Evolutionary conservation across 2,797 vertebrate species (phyloP), one percentile per base, ranked within the genome.

Genomic region (Chaunax sp.): DNA sequence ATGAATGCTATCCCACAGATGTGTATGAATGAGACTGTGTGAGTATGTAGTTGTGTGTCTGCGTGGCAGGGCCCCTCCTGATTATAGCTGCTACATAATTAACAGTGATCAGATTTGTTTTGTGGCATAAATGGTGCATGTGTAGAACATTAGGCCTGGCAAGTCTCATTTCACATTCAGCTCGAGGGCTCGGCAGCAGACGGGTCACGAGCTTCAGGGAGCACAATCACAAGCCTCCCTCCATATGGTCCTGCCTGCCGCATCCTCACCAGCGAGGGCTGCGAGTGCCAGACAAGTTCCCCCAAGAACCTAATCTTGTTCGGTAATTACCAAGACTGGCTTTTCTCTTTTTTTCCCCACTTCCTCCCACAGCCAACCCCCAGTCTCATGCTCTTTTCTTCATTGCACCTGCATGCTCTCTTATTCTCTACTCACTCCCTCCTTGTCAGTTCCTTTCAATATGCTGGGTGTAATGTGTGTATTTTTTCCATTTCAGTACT

Each of bases 71-170:
- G 69, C 68, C 75, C 87, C 94, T 94, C 96, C 95, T 97, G 95
- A 96, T 98, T 96, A 96, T 95, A 96, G 95, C 95, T 93, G 94
- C 93, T 96, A 95, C 93, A 95, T 98, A 98, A 98, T 98, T 97
- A 98, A 97, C 95, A 95, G 95, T 96, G 96, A 98, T 98, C 96
- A 96, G 96, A 98, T 98, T 98, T 98, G 96, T 97, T 98, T 96
- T 96, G 96, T 96, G 96, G 95, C 95, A 95, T 97, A 97, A 97
- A 97, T 96, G 95, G 96, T 96, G 96, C 96, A 96, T 97, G 97
- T 97, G 96, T 97, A 96, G 94, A 96, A 96, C 96, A 96, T 97
- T 96, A 97, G 95, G 95, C 94, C 95, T 96, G 95, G 95, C 95
- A 95, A 95, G 94, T 96, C 95, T 93, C 95, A 95, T 95, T 98